A percentile compares a stretch with the other conserved stretches of the same genome.
These are phyloP conservation scores for Temnothorax rugatulus DNA, from an alignment of 2,888 invertebrate genomes.

Conservation along the genomic window DNA sequence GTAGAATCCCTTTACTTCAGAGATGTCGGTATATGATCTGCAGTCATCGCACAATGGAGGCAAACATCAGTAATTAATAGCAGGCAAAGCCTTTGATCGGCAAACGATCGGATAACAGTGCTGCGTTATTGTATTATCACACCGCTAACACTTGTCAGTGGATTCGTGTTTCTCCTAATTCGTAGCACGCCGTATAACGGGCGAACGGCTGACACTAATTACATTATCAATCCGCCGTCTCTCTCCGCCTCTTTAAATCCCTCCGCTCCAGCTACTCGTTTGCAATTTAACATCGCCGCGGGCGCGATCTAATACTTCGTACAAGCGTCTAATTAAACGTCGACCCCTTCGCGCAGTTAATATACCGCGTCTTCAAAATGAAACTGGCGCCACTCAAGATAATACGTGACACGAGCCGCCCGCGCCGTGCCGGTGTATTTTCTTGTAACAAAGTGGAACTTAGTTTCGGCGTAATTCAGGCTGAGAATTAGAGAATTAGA, in stretches of 20 bases:
- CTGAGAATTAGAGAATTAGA: conserved; percentile 3
- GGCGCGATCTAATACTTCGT: conserved; percentile 58
- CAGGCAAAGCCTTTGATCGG: conserved; percentile 7
- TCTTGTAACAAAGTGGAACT: background rate
- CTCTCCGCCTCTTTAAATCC: conserved; percentile 14
- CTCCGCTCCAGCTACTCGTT: conserved; percentile 37
- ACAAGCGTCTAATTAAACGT: conserved; percentile 58
- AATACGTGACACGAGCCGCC: background rate
- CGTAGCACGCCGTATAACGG: conserved; percentile 7
- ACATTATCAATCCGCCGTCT: conserved; percentile 41
- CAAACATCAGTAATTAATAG: background rate
- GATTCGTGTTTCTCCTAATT: conserved; percentile 30
- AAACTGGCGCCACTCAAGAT: background rate
- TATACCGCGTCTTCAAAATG: conserved; percentile 6
- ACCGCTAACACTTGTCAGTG: conserved; percentile 12
- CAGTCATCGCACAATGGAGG: background rate
- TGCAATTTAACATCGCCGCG: conserved; percentile 54
- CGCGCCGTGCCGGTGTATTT: background rate
- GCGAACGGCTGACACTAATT: conserved; percentile 47
- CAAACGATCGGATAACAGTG: background rate
- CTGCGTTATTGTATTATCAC: conserved; percentile 11
- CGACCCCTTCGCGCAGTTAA: background rate
- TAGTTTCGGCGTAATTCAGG: background rate
- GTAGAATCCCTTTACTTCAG: background rate
- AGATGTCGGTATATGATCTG: background rate